phyloP scores from a whole-genome alignment of 2,888 invertebrate species.

The Apotomis turbidana region DNA sequence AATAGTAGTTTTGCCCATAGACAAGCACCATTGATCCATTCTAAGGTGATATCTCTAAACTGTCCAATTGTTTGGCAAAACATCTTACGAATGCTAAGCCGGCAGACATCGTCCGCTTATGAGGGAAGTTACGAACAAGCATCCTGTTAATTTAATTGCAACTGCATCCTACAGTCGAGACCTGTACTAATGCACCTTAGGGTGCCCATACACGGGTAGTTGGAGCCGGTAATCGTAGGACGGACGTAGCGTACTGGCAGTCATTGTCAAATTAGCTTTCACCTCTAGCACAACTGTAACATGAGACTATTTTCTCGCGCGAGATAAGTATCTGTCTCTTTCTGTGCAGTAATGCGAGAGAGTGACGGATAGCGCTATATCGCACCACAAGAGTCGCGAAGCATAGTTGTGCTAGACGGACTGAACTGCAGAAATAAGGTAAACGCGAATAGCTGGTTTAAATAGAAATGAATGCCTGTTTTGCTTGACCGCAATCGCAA shows the following conservation, averaged over 20 bases:
- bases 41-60: not conserved
- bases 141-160: constrained; percentile 30
- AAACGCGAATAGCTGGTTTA: not conserved
- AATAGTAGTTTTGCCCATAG: not conserved
- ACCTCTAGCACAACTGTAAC: too few species aligned
- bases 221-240: not conserved
- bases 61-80: not conserved
- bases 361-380: too few species aligned
- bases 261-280: not conserved
- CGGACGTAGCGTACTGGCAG: too few species aligned
- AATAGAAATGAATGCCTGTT: not conserved
- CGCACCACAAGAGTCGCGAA: too few species aligned
- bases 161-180: constrained; percentile 13
- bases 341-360: too few species aligned
- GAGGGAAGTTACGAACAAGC: constrained; percentile 1
- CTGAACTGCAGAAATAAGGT: not conserved
- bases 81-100: not conserved
- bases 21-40: not conserved
- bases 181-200: constrained; percentile 30
- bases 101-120: constrained; percentile 7
- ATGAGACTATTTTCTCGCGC: too few species aligned
- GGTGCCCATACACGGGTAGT: not conserved
- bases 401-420: too few species aligned
- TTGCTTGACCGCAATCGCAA: not conserved
- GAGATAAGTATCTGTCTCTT: too few species aligned